These are phyloP conservation scores for Candoia aspera DNA, from an alignment of 2,113 vertebrate species.

Conservation along the genomic window DNA sequence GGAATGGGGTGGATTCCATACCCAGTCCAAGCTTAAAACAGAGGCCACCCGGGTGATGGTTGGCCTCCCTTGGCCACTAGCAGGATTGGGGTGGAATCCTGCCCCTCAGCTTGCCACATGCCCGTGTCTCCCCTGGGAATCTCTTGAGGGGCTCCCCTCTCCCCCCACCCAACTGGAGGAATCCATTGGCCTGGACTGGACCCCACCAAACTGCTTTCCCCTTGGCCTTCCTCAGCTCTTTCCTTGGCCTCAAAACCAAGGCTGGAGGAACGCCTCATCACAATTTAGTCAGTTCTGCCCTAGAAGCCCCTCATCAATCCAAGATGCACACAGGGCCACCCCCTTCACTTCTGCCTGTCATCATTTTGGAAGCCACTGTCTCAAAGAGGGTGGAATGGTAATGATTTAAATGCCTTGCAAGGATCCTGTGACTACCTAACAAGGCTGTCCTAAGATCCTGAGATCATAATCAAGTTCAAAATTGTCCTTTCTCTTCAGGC, in stretches of 20 bases:
- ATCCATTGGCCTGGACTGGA: neutral
- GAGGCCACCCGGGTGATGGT: neutral
- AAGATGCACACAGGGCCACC: neutral
- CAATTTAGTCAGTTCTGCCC: neutral
- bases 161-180: too few species aligned
- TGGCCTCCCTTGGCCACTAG: neutral
- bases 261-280: too few species aligned
- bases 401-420: neutral
- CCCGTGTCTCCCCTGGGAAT: too few species aligned
- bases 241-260: neutral
- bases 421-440: neutral
- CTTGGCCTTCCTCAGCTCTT: too few species aligned
- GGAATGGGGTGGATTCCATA: neutral
- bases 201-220: neutral
- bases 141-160: too few species aligned
- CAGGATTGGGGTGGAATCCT: neutral
- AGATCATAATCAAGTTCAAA: neutral
- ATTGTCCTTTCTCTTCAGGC: neutral
- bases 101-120: neutral
- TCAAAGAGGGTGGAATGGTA: neutral
- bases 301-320: neutral
- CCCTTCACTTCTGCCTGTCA: neutral
- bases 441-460: neutral
- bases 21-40: neutral
- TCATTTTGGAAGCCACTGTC: neutral